Percentiles rank a stretch among this genome's conserved stretches.
phyloP scores from a whole-genome alignment of 2,113 vertebrate genomes.

The Hemiscyllium ocellatum region DNA sequence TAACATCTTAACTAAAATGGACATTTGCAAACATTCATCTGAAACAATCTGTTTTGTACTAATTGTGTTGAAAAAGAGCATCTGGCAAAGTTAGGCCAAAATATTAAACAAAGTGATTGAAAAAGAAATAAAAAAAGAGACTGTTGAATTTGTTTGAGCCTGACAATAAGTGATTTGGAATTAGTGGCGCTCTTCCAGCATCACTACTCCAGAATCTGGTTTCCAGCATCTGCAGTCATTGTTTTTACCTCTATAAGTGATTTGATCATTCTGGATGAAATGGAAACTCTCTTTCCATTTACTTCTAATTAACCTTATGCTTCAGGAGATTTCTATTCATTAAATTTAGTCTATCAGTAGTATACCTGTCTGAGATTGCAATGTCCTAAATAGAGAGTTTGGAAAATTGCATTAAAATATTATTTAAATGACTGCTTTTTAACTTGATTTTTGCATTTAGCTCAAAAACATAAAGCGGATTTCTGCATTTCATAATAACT shows the following conservation, averaged over 20 bases:
- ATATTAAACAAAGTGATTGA: background rate
- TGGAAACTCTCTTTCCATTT: background rate
- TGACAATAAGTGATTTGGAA: background rate
- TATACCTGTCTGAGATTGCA: background rate
- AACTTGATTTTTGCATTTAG: constrained; percentile 25
- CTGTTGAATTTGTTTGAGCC: background rate
- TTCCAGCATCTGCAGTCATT: too few species aligned
- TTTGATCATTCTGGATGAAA: background rate
- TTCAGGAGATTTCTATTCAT: constrained; percentile 24
- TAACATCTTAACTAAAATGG: background rate
- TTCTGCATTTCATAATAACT: background rate
- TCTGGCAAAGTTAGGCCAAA: background rate
- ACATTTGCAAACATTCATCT: background rate
- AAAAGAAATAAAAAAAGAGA: background rate
- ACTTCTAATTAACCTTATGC: background rate
- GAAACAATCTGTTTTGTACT: background rate
- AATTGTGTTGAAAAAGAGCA: background rate
- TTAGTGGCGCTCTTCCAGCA: too few species aligned
- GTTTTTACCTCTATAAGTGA: background rate
- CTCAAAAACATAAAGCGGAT: background rate
- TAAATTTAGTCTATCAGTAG: background rate
- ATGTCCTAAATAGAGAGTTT: constrained; percentile 4
- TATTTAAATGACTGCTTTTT: constrained; percentile 3
- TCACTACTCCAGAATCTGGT: too few species aligned
- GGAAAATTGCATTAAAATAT: background rate